Percentiles rank a stretch among this genome's conserved stretches.
phyloP scores from a whole-genome alignment of 2,888 invertebrate genomes.

The Cataglyphis albicans region DNA sequence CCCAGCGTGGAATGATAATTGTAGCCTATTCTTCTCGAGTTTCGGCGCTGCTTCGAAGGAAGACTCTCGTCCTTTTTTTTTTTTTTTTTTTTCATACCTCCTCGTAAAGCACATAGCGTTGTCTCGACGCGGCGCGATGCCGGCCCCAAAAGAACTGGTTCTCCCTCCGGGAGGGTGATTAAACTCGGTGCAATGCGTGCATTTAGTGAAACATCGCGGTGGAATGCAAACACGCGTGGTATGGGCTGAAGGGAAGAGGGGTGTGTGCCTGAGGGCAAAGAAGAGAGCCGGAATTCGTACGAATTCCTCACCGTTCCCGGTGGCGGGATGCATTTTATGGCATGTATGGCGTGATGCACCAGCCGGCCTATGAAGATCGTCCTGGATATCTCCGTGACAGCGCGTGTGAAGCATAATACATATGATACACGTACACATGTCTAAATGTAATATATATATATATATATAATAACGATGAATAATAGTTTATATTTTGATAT shows the following conservation, averaged over 20 bases:
- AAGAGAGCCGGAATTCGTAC: conserved; percentile 52
- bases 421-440: neutral
- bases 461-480: no score
- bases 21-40: conserved; percentile 38
- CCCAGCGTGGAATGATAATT: conserved; percentile 28
- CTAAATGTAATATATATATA: neutral
- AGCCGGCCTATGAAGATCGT: conserved; percentile 10
- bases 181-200: conserved; percentile 80
- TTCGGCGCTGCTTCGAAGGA: conserved; percentile 56
- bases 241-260: conserved; percentile 52
- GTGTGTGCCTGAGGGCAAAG: neutral
- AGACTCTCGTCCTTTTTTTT: conserved; percentile 59
- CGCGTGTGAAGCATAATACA: neutral
- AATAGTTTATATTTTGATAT: no score
- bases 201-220: conserved; percentile 78
- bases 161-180: conserved; percentile 78
- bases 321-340: conserved; percentile 25
- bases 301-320: conserved; percentile 48
- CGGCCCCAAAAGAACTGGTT: conserved; percentile 79
- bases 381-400: conserved; percentile 4
- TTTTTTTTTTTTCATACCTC: conserved; percentile 27
- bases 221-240: conserved; percentile 75
- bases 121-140: conserved; percentile 46
- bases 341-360: conserved; percentile 42
- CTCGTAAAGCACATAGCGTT: conserved; percentile 64